These are phyloP conservation scores for Desmophyllum pertusum DNA, from an alignment of 92 coral and sea anemone species.

Conservation along the genomic window DNA sequence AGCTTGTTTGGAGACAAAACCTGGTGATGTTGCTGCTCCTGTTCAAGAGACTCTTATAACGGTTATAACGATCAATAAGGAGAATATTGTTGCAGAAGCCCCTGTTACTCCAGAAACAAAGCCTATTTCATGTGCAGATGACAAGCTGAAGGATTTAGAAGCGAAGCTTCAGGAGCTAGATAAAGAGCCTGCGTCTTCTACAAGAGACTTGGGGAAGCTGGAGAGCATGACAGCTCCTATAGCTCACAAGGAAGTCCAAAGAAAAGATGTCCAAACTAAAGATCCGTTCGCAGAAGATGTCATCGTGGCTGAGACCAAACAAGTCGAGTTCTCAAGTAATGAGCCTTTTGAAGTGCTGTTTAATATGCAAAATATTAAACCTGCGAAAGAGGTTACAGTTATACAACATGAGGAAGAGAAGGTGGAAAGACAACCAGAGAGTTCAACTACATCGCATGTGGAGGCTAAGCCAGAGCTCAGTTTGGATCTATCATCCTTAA, in stretches of 20 bases:
- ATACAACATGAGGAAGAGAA: not conserved
- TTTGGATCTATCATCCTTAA: constrained; percentile 28
- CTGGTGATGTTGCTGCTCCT: not conserved
- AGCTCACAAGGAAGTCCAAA: not conserved
- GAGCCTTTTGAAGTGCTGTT: constrained; percentile 13
- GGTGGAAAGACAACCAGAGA: not conserved
- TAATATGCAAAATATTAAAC: not conserved
- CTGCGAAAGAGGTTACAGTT: not conserved
- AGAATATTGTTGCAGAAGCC: constrained; percentile 2
- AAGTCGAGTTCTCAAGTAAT: constrained; percentile 18
- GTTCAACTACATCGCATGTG: not conserved
- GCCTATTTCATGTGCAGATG: not conserved
- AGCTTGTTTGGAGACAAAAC: not conserved
- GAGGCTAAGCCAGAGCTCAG: constrained; percentile 1
- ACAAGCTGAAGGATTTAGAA: constrained; percentile 25
- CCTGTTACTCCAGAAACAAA: constrained; percentile 37
- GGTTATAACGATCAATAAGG: not conserved
- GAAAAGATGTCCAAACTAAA: not conserved
- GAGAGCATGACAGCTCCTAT: not conserved
- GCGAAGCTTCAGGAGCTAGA: constrained; percentile 27
- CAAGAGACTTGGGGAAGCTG: not conserved
- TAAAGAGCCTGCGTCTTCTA: not conserved
- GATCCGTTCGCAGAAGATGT: constrained; percentile 9
- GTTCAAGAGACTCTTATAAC: not conserved
- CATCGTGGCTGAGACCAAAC: constrained; percentile 18